A percentile compares a stretch with the other conserved stretches of the same genome.
phyloP scores from a whole-genome alignment of 30 jellyfish, hydroid and myxozoan species.

The Hydra vulgaris region DNA sequence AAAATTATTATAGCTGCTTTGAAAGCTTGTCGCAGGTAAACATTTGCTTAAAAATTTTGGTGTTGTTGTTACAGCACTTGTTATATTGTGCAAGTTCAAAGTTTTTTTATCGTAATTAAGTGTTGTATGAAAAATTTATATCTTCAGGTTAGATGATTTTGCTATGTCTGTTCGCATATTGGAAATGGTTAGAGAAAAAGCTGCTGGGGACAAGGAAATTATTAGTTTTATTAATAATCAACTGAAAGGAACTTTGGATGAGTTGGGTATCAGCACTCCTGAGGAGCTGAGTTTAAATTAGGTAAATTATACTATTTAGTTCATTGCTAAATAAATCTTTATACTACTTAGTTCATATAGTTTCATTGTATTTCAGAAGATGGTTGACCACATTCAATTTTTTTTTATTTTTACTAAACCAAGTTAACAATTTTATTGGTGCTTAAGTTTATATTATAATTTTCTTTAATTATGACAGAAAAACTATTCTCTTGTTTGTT shows the following conservation, averaged over 20 bases:
- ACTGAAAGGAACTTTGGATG: constrained; percentile 84
- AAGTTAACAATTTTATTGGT: too few species aligned
- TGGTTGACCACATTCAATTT: too few species aligned
- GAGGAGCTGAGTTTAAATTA: constrained; percentile 73
- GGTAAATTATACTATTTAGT: too few species aligned
- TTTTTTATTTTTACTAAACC: too few species aligned
- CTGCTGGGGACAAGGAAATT: constrained; percentile 60
- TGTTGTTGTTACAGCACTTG: too few species aligned
- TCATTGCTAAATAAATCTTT: background rate
- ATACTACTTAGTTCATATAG: too few species aligned
- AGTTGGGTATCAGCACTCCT: constrained; percentile 72
- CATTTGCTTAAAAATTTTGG: background rate
- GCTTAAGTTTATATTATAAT: too few species aligned
- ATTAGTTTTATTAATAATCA: constrained; percentile 52
- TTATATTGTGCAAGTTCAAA: background rate
- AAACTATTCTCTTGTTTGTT: too few species aligned
- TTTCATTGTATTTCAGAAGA: too few species aligned
- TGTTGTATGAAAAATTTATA: background rate
- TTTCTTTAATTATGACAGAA: too few species aligned
- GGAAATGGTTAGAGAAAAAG: constrained; percentile 69
- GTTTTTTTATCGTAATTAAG: background rate
- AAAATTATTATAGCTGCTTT: constrained; percentile 82
- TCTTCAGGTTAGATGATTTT: constrained; percentile 48
- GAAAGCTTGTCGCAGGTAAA: constrained; percentile 62
- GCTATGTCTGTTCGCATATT: constrained; percentile 86